Percentiles rank a stretch among this genome's conserved stretches.
phyloP scores from a whole-genome alignment of 2,113 vertebrate genomes.

The Pseudorectes ferrugineus region DNA sequence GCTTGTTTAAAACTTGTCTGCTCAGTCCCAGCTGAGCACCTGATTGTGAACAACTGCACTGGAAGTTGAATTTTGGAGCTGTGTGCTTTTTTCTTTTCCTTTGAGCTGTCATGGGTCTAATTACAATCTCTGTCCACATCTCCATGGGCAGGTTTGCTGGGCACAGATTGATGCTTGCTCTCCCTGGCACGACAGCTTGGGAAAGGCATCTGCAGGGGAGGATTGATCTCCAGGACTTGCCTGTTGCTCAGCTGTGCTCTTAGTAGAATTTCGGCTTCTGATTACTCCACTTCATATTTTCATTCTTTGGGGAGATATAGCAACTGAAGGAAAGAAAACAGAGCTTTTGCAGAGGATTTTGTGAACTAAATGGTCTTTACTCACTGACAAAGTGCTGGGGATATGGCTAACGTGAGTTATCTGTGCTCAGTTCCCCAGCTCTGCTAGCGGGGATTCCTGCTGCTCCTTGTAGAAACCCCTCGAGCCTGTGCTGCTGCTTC shows the following conservation, averaged over 20 bases:
- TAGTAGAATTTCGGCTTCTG: not conserved
- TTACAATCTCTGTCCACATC: not conserved
- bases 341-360: not conserved
- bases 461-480: not conserved
- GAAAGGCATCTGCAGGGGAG: not conserved
- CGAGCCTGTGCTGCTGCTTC: not conserved
- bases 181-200: rapidly evolving
- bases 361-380: not conserved
- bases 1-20: not conserved
- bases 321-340: not conserved
- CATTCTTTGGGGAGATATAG: not conserved
- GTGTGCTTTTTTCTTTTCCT: rapidly evolving
- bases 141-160: not conserved
- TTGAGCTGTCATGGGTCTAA: not conserved
- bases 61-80: not conserved
- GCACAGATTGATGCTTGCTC: not conserved
- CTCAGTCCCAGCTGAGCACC: not conserved
- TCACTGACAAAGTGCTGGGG: not conserved
- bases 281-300: not conserved
- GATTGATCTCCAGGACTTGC: not conserved
- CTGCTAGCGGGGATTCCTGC: not conserved
- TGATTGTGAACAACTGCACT: not conserved
- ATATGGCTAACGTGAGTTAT: not conserved
- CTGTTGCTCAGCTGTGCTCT: rapidly evolving
- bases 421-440: not conserved